These are phyloP conservation scores for Brachionus sp. DNA, from an alignment of 1,140 invertebrate species.

Conservation along the genomic window DNA sequence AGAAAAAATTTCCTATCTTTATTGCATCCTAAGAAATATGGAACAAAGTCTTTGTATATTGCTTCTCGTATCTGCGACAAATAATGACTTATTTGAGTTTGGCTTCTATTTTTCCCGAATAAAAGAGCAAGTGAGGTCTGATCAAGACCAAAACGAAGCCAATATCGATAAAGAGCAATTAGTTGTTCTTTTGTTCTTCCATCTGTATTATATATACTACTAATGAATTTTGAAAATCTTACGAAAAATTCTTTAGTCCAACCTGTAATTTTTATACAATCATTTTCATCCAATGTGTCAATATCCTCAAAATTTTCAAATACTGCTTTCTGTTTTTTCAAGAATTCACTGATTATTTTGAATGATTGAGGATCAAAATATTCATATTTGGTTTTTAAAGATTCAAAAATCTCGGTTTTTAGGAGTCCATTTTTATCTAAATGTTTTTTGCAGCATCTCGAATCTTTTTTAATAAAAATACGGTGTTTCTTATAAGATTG, in stretches of 20 bases:
- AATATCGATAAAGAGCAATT: conserved; percentile 29
- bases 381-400: conserved; percentile 10
- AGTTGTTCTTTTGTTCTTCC: conserved; percentile 33
- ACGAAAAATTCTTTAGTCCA: conserved; percentile 10
- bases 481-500: not conserved
- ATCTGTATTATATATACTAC: conserved; percentile 4
- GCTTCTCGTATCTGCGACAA: not conserved
- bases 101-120: not conserved
- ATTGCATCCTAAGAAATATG: conserved; percentile 16
- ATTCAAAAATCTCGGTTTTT: conserved; percentile 6
- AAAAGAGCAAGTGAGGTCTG: not conserved
- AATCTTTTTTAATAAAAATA: conserved; percentile 39
- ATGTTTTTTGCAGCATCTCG: conserved; percentile 26
- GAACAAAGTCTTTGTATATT: conserved; percentile 8
- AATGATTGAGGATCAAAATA: conserved; percentile 23
- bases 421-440: not conserved
- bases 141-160: conserved; percentile 14
- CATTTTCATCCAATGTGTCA: not conserved
- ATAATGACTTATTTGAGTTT: conserved; percentile 20
- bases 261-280: conserved; percentile 25
- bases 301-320: conserved; percentile 18
- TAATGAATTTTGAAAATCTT: conserved; percentile 17
- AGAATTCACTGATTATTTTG: conserved; percentile 7
- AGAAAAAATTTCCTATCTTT: conserved; percentile 11
- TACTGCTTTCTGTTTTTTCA: conserved; percentile 4